A percentile compares a stretch with the other conserved stretches of the same genome.
phyloP scores from a whole-genome alignment of 2,797 vertebrate species.

The Siniperca obscura region DNA sequence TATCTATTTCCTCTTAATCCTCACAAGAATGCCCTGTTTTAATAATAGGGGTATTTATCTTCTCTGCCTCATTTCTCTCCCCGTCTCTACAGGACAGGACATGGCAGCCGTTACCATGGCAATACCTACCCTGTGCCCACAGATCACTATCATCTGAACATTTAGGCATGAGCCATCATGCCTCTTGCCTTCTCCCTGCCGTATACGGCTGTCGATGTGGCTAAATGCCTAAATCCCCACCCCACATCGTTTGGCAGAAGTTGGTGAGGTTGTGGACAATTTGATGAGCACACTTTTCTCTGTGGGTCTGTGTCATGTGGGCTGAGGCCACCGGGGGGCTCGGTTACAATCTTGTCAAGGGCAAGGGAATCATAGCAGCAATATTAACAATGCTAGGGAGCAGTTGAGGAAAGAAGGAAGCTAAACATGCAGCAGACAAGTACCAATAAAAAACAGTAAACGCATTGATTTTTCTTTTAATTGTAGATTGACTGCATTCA shows the following conservation, averaged over 20 bases:
- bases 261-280: not conserved
- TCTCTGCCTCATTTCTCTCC: conserved; percentile 16
- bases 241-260: not conserved
- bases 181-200: not conserved
- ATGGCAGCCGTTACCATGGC: conserved; percentile 49
- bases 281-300: not conserved
- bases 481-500: conserved; percentile 18
- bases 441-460: not conserved
- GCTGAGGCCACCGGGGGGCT: not conserved
- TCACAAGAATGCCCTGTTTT: conserved; percentile 35
- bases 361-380: not conserved
- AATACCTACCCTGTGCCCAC: conserved; percentile 43
- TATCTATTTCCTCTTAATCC: conserved; percentile 45
- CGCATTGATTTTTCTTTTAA: conserved; percentile 22
- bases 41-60: conserved; percentile 41
- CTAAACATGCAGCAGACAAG: not conserved
- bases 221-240: conserved; percentile 20
- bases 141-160: conserved; percentile 33
- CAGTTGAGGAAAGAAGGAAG: not conserved
- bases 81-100: conserved; percentile 36
- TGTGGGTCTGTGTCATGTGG: conserved; percentile 16
- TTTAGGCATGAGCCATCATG: conserved; percentile 30
- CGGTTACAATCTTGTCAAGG: conserved; percentile 4
- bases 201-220: conserved; percentile 17
- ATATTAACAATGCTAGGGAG: not conserved